These are phyloP conservation scores for Dasypus novemcinctus DNA, from an alignment of 2,113 vertebrate genomes.

Conservation along the genomic window DNA sequence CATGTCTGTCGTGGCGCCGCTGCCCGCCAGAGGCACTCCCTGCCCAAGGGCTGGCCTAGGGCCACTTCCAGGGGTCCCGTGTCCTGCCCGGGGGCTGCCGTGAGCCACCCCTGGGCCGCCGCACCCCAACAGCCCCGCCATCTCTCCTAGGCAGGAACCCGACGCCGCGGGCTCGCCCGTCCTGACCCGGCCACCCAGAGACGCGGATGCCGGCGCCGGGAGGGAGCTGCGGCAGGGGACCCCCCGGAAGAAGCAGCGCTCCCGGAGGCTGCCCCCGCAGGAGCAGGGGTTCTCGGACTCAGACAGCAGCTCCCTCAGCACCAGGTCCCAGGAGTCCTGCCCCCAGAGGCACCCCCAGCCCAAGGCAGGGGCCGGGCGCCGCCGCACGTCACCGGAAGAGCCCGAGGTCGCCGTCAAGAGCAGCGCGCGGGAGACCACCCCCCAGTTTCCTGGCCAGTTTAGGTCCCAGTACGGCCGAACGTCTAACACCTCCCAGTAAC, in stretches of 20 bases:
- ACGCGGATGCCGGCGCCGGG: constrained; percentile 13
- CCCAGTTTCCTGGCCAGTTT: constrained; percentile 1
- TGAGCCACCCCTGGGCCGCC: too few relatives aligned
- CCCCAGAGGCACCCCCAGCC: not conserved
- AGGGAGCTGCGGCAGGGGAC: not conserved
- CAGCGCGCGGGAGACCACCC: not conserved
- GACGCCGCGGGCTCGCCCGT: not conserved
- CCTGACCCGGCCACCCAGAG: not conserved
- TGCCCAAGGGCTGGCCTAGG: not conserved
- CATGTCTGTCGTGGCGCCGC: not conserved
- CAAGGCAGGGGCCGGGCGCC: not conserved
- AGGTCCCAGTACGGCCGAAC: not conserved
- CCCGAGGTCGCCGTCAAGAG: not conserved
- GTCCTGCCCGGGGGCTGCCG: too few relatives aligned
- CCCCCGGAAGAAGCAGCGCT: constrained; percentile 52
- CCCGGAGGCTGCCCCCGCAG: constrained; percentile 36
- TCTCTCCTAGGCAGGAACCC: constrained; percentile 12
- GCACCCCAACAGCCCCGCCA: not conserved
- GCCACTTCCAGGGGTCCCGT: too few relatives aligned
- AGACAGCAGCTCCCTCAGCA: not conserved
- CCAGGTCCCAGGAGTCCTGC: constrained; percentile 7
- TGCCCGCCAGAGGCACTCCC: not conserved
- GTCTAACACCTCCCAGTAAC: not conserved
- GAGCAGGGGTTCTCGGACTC: constrained; percentile 38
- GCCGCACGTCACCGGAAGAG: fast-evolving